Evolutionary conservation across 2,113 vertebrate species (phyloP), one percentile per base, ranked within the genome.

Genomic region (Brachyhypopomus gauderio): DNA sequence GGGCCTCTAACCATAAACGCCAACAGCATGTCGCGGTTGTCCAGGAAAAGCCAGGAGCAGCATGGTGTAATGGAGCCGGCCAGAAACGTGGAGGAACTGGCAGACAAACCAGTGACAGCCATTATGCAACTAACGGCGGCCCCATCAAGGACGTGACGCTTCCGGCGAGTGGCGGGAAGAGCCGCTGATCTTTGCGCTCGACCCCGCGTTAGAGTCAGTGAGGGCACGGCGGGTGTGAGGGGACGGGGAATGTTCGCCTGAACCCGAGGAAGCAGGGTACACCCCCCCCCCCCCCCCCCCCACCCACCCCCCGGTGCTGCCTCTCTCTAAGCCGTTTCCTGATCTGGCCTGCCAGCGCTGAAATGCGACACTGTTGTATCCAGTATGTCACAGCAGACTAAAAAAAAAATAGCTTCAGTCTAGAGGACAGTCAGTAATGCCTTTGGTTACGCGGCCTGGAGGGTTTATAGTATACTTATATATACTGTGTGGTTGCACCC

Each of bases 351-450:
- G 83, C 83, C 79, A 45, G 56, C 5, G 67, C 69, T 78, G 84
- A 90, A 89, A 87, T 2, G 63, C 79, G 77, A 78, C 77, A 80
- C 75, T 36, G 58, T 30, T 41, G n/a, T 52, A 41, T 85, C 27
- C 80, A 87, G 70, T 2, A 67, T 56, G 89, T 85, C 86, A 78
- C 87, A 85, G 80, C 87, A 86, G 23, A 85, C 88, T 86, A 78
- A 79, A 27, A 45, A 16, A 62, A 36, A 71, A 72, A 55, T 41
- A 70, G 34, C 78, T 72, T 5, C 58, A 23, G 19, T 2, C 16
- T 19, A 5, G 55, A 48, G 67, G 66, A 45, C 17, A 8, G 25
- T 48, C 20, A 70, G 34, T n/a, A 67, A 56, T 5, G 25, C 36
- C 27, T 38, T 69, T n/a, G 66, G 34, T 41, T 17, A 1, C 19